A percentile compares a stretch with the other conserved stretches of the same genome.
These are phyloP conservation scores for Nothoprocta pentlandii DNA, from an alignment of 2,113 vertebrate species.

Conservation along the genomic window DNA sequence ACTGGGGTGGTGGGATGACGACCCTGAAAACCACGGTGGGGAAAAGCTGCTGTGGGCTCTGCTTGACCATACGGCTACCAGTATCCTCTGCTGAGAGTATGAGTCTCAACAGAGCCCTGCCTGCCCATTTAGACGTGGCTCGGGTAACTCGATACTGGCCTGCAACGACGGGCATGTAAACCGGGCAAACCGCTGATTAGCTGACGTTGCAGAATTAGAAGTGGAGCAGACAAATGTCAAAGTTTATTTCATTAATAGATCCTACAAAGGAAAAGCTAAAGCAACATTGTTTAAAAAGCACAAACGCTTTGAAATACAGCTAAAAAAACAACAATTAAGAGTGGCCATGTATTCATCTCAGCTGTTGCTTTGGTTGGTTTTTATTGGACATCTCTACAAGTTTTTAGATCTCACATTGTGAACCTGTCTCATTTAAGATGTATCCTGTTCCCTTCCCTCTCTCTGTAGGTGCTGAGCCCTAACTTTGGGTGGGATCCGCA, in stretches of 20 bases:
- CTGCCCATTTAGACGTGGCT: background rate
- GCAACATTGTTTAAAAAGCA: background rate
- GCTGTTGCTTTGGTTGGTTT: background rate
- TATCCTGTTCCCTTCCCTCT: background rate
- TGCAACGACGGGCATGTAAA: background rate
- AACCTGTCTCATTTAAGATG: background rate
- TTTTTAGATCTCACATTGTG: background rate
- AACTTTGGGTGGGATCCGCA: accelerated
- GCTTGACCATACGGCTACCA: conserved; percentile 12
- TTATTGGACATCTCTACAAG: background rate
- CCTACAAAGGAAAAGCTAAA: background rate
- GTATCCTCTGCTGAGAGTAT: background rate
- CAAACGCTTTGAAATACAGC: background rate
- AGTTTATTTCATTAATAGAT: background rate
- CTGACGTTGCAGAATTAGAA: background rate
- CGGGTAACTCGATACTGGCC: background rate
- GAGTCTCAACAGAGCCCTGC: no score
- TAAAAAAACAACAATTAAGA: background rate
- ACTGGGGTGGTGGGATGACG: background rate
- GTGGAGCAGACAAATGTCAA: background rate
- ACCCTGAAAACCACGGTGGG: background rate
- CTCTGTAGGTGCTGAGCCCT: background rate
- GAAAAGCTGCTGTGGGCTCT: conserved; percentile 1
- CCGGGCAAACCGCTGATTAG: background rate
- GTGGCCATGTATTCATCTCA: accelerated